Base-by-base conservation (phyloP, 2,113 vertebrate genomes). In the Suricata suricatta region DNA sequence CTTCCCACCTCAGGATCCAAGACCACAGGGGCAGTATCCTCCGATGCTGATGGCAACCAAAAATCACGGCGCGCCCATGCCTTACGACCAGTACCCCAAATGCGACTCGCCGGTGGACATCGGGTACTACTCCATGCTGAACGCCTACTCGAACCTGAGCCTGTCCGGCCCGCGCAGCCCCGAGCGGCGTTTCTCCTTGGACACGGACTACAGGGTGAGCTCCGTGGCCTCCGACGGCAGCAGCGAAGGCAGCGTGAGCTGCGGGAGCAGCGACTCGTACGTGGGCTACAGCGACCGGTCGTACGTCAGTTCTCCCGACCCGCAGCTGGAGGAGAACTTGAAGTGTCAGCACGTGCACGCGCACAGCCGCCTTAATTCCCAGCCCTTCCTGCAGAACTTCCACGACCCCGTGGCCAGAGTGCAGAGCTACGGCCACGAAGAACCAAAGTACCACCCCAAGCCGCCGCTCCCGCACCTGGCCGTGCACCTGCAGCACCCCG, bases 211-310 rank as follows among this genome's bases (percentile, higher is more conserved):
- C 44, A 98, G 99, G 35, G 98, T 99, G 2, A 99, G 99, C 96
- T 99, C 99, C 0, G 99, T 99, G 0, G 99, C 99, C 29, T 99
- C 99, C 0, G 99, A 99, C 85, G 99, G 99, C 97, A 99, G 99
- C 98, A 99, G 99, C 0, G 99, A 99, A 96, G 99, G 99, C 97
- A 99, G 99, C 60, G 68, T 99, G 97, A 99, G 99, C 95, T 99
- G 99, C 25, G 98, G 99, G 50, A 99, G 99, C 94, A 99, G 99
- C 3, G 99, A 99, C 92, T 99, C 99, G 0, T 99, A 99, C 0
- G 95, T 98, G 71, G 99, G 99, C 10, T 99, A 99, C 98, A 99
- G 98, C 0, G 99, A 99, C 80, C 98, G 99, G 27, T 98, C 99
- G 2, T 99, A 99, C 29, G 98, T 99, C 74, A 99, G 99, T 5